A percentile compares a stretch with the other conserved stretches of the same genome.
phyloP scores from a whole-genome alignment of 2,113 vertebrate species.

The Proterorhinus semilunaris region DNA sequence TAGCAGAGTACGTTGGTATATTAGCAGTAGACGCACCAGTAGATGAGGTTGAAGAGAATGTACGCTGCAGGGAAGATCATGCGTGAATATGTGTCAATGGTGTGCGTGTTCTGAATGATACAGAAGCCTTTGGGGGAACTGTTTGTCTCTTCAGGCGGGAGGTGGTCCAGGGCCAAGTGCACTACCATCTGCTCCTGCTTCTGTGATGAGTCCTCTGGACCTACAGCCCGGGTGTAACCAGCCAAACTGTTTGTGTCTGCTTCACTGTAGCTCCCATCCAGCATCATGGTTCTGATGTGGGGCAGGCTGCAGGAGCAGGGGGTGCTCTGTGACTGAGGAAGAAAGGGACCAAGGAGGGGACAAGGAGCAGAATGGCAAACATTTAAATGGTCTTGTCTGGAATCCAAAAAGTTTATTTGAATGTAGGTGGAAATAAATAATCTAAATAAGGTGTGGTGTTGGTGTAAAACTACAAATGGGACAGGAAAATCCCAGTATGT shows the following conservation, averaged over 20 bases:
- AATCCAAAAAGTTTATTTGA: neutral
- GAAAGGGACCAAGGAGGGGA: neutral
- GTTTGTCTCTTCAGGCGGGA: slow-evolving; percentile 79
- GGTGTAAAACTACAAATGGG: too few species aligned
- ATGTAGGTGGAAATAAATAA: too few species aligned
- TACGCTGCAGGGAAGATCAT: slow-evolving; percentile 92
- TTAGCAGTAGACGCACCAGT: slow-evolving; percentile 94
- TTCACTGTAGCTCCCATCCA: slow-evolving; percentile 87
- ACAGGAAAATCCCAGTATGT: too few species aligned
- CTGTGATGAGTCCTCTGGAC: slow-evolving; percentile 79
- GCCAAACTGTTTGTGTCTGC: slow-evolving; percentile 88
- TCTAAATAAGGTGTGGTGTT: too few species aligned
- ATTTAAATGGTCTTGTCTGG: neutral
- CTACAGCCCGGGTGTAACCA: slow-evolving; percentile 81
- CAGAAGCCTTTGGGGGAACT: slow-evolving; percentile 80
- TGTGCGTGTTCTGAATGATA: slow-evolving; percentile 89
- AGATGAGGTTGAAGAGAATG: slow-evolving; percentile 95
- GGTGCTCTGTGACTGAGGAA: slow-evolving; percentile 69
- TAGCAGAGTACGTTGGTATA: neutral
- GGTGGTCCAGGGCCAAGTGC: slow-evolving; percentile 83
- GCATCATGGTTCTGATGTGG: slow-evolving; percentile 85
- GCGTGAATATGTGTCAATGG: slow-evolving; percentile 93
- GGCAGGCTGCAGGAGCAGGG: slow-evolving; percentile 85
- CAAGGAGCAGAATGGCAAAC: neutral
- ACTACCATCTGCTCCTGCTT: slow-evolving; percentile 87